Percentiles rank a stretch among this genome's conserved stretches.
phyloP scores from a whole-genome alignment of 2,888 invertebrate species.

The Ptilodon capucinus region DNA sequence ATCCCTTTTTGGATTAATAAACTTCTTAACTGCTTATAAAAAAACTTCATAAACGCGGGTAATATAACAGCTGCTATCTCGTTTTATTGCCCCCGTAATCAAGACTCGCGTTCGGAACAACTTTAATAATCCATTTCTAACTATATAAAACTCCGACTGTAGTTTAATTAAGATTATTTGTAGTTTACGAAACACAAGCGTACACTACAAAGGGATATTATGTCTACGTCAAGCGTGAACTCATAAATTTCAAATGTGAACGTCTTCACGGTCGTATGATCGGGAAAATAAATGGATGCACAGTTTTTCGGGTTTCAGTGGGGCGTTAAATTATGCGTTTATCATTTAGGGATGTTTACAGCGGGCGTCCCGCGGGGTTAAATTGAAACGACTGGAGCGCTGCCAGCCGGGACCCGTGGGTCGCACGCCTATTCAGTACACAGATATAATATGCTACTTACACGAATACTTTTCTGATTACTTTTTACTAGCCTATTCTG shows the following conservation, averaged over 20 bases:
- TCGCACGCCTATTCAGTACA: background rate
- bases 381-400: constrained; percentile 79
- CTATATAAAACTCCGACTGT: constrained; percentile 33
- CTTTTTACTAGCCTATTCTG: background rate
- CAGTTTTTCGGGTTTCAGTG: constrained; percentile 71
- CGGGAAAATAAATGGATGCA: constrained; percentile 69
- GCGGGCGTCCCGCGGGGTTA: constrained; percentile 66
- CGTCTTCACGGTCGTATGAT: constrained; percentile 66
- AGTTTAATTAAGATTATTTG: constrained; percentile 7
- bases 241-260: constrained; percentile 61
- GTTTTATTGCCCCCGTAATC: constrained; percentile 58
- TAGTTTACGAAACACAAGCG: constrained; percentile 12
- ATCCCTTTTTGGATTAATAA: constrained; percentile 51
- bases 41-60: constrained; percentile 54
- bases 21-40: constrained; percentile 54
- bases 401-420: constrained; percentile 57
- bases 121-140: constrained; percentile 51
- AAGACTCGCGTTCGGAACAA: constrained; percentile 51
- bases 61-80: constrained; percentile 52
- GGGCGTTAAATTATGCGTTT: constrained; percentile 79
- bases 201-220: background rate
- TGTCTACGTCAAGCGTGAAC: constrained; percentile 39
- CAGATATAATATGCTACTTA: background rate
- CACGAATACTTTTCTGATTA: background rate
- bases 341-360: constrained; percentile 81